Conservation (phyloP, 2,113 vertebrate species). For the Leptodactylus fuscus region DNA sequence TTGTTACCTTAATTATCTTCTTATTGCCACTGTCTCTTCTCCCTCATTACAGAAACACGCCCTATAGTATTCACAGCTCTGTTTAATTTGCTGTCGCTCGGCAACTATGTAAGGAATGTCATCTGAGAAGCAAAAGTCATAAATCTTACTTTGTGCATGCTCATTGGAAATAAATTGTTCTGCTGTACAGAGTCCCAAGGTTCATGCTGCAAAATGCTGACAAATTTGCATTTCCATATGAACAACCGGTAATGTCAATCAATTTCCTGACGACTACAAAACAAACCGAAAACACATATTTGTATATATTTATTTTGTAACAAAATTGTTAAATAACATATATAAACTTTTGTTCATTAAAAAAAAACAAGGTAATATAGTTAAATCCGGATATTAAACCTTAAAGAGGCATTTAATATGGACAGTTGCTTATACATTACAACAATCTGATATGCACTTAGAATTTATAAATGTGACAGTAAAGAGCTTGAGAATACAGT, state of each 20-base stretch:
- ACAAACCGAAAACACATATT: conserved; percentile 1
- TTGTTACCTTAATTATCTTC: conserved; percentile 89
- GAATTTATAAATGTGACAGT: no score
- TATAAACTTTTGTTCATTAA: no score
- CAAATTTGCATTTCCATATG: conserved; percentile 61
- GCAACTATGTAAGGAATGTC: conserved; percentile 73
- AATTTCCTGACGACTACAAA: neutral
- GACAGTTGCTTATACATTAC: no score
- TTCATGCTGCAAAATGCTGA: conserved; percentile 63
- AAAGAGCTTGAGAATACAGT: no score
- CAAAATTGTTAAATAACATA: neutral
- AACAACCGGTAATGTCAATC: conserved; percentile 55
- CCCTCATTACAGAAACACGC: conserved; percentile 82
- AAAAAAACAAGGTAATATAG: neutral
- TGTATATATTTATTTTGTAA: neutral
- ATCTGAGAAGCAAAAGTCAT: conserved; percentile 72
- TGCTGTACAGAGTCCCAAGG: conserved; percentile 65
- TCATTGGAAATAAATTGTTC: conserved; percentile 72
- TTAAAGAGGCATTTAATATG: no score
- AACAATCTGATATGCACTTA: no score
- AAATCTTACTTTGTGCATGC: conserved; percentile 78
- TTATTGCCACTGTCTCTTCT: conserved; percentile 81
- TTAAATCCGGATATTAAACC: no score
- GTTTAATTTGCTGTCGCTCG: conserved; percentile 78
- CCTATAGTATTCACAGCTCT: conserved; percentile 73